phyloP scores from a whole-genome alignment of 53 echinoderm and acorn worm species.

The Temnopleurus reevesii region DNA sequence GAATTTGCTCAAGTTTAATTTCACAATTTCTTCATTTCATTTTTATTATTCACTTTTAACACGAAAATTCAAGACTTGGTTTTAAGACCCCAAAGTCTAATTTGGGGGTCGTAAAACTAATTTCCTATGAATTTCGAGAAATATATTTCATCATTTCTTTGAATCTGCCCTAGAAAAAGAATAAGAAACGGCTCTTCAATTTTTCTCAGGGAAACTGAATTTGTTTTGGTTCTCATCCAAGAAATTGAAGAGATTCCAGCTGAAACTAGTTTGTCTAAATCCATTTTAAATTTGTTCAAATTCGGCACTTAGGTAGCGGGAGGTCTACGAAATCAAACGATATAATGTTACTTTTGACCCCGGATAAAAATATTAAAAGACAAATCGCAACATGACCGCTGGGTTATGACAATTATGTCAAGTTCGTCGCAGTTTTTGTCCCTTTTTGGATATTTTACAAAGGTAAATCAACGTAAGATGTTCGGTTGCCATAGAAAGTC shows the following conservation, averaged over 20 bases:
- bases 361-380: neutral
- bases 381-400: too few species aligned
- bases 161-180: too few species aligned
- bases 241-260: neutral
- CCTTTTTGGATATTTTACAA: neutral
- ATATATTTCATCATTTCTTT: too few species aligned
- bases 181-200: too few species aligned
- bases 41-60: too few species aligned
- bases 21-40: too few species aligned
- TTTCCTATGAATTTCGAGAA: too few species aligned
- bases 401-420: neutral
- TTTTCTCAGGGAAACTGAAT: conserved; percentile 5
- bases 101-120: too few species aligned
- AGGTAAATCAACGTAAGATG: neutral
- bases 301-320: neutral
- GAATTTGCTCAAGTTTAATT: too few species aligned
- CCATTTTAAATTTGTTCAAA: conserved; percentile 12
- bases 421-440: neutral
- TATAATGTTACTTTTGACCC: neutral
- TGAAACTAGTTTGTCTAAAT: conserved; percentile 4
- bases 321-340: neutral
- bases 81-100: too few species aligned
- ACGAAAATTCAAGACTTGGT: too few species aligned
- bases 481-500: neutral
- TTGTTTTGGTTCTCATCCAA: conserved; percentile 8